Evolutionary conservation across 2,113 vertebrate species (phyloP), one percentile per base, ranked within the genome.

Genomic region (Coreoperca whiteheadi): DNA sequence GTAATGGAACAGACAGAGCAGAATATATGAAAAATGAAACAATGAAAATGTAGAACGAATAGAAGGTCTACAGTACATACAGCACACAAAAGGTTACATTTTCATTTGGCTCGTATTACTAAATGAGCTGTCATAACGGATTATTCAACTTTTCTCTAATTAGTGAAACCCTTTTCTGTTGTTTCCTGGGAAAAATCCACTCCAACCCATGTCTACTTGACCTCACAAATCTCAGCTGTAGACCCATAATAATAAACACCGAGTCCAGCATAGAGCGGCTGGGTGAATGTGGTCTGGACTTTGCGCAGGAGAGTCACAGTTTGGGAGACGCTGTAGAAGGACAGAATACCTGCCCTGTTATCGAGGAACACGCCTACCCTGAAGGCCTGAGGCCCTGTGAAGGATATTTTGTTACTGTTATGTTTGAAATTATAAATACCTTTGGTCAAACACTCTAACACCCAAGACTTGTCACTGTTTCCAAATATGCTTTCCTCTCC

Each of bases 211-310:
- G 25, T 21, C 18, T 68, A 28, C 25, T 30, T 68, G 25, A 21
- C 0, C 0, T 23, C 28, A 14, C 66, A 68, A 60, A 60, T 10
- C 30, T 61, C 16, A 11, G 59, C 59, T 61, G 30, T 34, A 34
- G 30, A 20, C 10, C 59, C 30, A 20, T 3, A 21, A 61, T 20
- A 10, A 32, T 18, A 60, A 60, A 60, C 30, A 12, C 67, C 10
- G 1, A 53, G 30, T 23, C 50, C 67, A 14, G 67, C 67, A 15
- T 70, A 15, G 48, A 70, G 67, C 14, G 30, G 30, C 67, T 70
- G 28, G 30, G 71, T 60, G 71, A 73, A 73, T 14, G 39, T 46
- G 14, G 68, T 73, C 41, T 78, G 68, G 60, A 78, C 75, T 43
- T 25, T 72, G 68, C 60, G 68, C 41, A 78, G 43, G n/a, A 67